These are phyloP conservation scores for Anthrax anthrax DNA, from an alignment of 2,888 invertebrate genomes.

Conservation along the genomic window DNA sequence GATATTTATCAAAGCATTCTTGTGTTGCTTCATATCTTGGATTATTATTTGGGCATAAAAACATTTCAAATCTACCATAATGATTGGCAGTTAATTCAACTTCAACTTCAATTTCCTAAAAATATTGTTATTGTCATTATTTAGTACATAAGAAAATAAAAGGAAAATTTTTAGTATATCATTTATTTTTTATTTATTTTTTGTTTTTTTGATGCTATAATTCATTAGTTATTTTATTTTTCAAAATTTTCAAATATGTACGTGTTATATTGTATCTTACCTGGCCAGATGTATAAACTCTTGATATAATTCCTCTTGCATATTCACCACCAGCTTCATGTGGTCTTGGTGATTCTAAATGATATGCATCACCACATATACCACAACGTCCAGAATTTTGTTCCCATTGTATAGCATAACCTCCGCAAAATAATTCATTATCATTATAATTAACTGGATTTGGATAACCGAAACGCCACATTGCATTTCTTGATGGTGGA, in stretches of 20 bases:
- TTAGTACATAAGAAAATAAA: too few species aligned
- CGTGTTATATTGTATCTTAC: too few species aligned
- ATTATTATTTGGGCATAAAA: slow-evolving; percentile 75
- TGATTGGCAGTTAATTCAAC: slow-evolving; percentile 83
- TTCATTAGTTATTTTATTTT: too few species aligned
- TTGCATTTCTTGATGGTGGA: slow-evolving; percentile 81
- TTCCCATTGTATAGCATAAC: slow-evolving; percentile 79
- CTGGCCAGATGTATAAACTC: slow-evolving; percentile 72
- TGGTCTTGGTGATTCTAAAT: slow-evolving; percentile 54
- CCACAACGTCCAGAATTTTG: slow-evolving; percentile 78
- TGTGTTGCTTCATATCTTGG: slow-evolving; percentile 61
- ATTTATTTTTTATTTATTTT: too few species aligned
- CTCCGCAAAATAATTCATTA: slow-evolving; percentile 87
- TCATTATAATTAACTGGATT: slow-evolving; percentile 91
- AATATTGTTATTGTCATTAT: too few species aligned
- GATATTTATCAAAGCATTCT: slow-evolving; percentile 70
- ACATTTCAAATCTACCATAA: slow-evolving; percentile 71
- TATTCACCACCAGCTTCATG: slow-evolving; percentile 81
- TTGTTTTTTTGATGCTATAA: too few species aligned
- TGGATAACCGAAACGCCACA: slow-evolving; percentile 92
- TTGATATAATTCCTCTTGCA: slow-evolving; percentile 70
- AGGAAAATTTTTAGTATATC: too few species aligned
- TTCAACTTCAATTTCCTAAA: slow-evolving; percentile 67
- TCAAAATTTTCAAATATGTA: too few species aligned
- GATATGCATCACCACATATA: slow-evolving; percentile 76